phyloP scores from a whole-genome alignment of 1,140 invertebrate species.

The Drosophila biarmipes region DNA sequence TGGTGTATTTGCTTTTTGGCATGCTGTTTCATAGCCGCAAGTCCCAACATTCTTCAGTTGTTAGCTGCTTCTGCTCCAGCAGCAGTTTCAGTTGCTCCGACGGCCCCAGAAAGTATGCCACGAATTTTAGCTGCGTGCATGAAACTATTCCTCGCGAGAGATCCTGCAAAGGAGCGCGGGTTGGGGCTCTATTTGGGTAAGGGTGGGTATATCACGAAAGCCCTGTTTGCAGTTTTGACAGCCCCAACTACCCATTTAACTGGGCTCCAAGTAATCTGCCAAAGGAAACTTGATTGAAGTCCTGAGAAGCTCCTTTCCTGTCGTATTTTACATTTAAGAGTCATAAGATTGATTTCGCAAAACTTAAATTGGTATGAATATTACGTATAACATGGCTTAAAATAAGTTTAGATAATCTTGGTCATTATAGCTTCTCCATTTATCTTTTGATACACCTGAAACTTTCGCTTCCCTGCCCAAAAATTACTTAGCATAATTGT shows the following conservation, averaged over 20 bases:
- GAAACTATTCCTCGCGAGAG: constrained; percentile 40
- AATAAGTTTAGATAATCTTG: not conserved
- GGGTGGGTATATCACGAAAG: not conserved
- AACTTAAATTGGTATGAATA: no score
- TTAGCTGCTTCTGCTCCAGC: constrained; percentile 26
- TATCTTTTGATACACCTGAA: not conserved
- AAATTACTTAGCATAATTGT: constrained; percentile 48
- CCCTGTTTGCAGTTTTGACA: constrained; percentile 3
- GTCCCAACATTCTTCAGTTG: constrained; percentile 71
- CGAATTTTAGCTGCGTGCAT: constrained; percentile 55
- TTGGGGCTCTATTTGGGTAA: not conserved
- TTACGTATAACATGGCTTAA: not conserved
- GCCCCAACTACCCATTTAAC: not conserved
- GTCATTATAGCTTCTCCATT: not conserved
- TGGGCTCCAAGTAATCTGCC: not conserved
- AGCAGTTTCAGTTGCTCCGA: constrained; percentile 34
- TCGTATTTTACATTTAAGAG: not conserved
- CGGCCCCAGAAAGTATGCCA: constrained; percentile 67
- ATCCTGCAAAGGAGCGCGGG: not conserved
- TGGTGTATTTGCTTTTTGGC: constrained; percentile 68
- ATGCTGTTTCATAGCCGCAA: constrained; percentile 76
- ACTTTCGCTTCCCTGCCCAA: no score
- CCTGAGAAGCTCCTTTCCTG: no score
- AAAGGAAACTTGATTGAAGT: not conserved
- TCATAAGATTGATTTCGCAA: not conserved